Percentiles rank a stretch among this genome's conserved stretches.
Evolutionary conservation across 2,888 invertebrate genomes (phyloP).

Genomic region (Lasioglossum figueresi): DNA sequence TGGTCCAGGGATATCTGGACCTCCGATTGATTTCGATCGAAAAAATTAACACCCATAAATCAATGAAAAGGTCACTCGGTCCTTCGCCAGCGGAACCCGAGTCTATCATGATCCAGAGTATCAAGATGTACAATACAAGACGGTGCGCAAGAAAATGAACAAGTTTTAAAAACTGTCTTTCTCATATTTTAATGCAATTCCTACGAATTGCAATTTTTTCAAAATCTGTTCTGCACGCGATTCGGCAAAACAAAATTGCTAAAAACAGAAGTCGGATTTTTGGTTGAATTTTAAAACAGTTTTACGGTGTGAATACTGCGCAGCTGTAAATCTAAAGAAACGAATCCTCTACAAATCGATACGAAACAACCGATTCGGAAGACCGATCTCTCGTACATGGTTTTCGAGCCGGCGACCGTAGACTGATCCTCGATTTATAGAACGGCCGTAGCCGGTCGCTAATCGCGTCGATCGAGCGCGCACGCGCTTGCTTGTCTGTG

Average conservation of each 20-base stretch:
- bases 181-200: too few relatives aligned
- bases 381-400: neutral
- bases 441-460: neutral
- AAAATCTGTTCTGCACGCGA: too few relatives aligned
- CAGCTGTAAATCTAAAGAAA: neutral
- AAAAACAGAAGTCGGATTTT: too few relatives aligned
- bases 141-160: too few relatives aligned
- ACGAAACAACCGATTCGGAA: neutral
- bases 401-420: neutral
- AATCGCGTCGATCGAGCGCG: slow-evolving; percentile 24
- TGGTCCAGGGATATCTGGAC: neutral
- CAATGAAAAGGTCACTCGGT: neutral
- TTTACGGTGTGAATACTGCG: too few relatives aligned
- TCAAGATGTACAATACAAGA: too few relatives aligned
- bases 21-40: neutral
- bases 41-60: neutral
- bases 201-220: too few relatives aligned
- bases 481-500: slow-evolving; percentile 6
- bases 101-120: neutral
- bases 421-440: neutral
- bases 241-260: too few relatives aligned
- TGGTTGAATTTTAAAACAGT: too few relatives aligned
- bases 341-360: neutral
- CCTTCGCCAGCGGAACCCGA: neutral
- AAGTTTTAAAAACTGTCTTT: too few relatives aligned